Evolutionary conservation across 2,797 vertebrate species (phyloP).

Genomic region (Sarcoramphus papa): DNA sequence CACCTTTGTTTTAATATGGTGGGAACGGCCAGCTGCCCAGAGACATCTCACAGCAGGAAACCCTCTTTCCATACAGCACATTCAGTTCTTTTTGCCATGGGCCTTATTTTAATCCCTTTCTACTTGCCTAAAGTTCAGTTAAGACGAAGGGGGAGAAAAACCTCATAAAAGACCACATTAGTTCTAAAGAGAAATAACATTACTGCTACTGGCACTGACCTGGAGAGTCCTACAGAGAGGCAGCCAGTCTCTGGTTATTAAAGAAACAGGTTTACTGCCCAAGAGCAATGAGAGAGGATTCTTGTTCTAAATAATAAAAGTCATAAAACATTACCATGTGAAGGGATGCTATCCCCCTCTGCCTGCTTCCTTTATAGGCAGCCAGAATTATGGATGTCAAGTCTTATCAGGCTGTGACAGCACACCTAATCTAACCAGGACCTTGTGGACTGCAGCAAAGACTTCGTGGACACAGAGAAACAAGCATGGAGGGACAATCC

Average conservation of each 20-base stretch:
- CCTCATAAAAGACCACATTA: constrained; percentile 55
- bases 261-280: constrained; percentile 49
- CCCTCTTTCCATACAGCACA: constrained; percentile 18
- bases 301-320: constrained; percentile 48
- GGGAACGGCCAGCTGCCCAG: neutral
- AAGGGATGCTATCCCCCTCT: neutral
- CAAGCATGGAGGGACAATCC: neutral
- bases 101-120: constrained; percentile 24
- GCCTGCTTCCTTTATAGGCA: neutral
- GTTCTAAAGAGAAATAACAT: constrained; percentile 54
- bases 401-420: neutral
- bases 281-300: neutral
- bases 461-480: neutral
- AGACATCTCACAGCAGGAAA: constrained; percentile 12
- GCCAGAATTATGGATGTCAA: neutral
- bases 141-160: neutral
- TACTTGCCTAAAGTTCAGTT: constrained; percentile 40
- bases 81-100: constrained; percentile 5
- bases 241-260: constrained; percentile 46
- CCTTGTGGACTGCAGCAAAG: rapidly evolving
- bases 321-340: neutral
- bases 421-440: neutral
- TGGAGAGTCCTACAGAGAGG: neutral
- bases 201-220: constrained; percentile 19
- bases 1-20: neutral